phyloP scores from a whole-genome alignment of 30 jellyfish, hydroid and myxozoan genomes.

The Turritopsis rubra region DNA sequence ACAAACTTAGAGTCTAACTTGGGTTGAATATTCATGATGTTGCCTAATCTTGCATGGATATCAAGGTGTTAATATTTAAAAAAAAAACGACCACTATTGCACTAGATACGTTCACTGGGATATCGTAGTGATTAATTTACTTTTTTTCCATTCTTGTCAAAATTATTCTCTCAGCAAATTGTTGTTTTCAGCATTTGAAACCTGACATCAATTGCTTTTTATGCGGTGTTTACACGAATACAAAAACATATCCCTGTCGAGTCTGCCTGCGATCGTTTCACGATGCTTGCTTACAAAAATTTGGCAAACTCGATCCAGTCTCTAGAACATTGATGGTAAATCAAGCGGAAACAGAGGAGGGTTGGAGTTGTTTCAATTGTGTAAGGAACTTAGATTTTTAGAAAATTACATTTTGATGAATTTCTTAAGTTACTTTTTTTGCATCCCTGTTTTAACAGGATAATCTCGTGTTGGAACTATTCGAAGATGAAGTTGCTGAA shows the following conservation, averaged over 20 bases:
- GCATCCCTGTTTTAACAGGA: no score
- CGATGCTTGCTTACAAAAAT: constrained; percentile 63
- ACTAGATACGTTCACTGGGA: no score
- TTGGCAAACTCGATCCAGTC: constrained; percentile 58
- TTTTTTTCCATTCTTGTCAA: no score
- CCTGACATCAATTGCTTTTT: constrained; percentile 57
- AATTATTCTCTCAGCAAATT: background rate
- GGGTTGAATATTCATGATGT: background rate
- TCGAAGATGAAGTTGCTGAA: constrained; percentile 16
- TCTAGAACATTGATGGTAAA: constrained; percentile 34
- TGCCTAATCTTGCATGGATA: no score
- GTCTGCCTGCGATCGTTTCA: constrained; percentile 70
- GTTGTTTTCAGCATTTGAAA: constrained; percentile 36
- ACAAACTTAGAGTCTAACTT: no score
- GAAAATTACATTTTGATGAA: background rate
- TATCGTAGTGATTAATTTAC: background rate
- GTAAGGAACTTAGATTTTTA: constrained; percentile 29
- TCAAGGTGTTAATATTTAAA: no score
- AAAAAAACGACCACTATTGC: no score
- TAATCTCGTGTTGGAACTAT: background rate
- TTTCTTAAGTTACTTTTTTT: background rate
- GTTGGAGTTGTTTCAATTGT: constrained; percentile 71
- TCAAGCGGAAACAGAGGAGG: constrained; percentile 23
- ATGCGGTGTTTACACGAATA: constrained; percentile 58
- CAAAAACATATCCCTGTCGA: constrained; percentile 54